These are phyloP conservation scores for Cichladusa arquata DNA, from an alignment of 2,113 vertebrate species.

Conservation along the genomic window DNA sequence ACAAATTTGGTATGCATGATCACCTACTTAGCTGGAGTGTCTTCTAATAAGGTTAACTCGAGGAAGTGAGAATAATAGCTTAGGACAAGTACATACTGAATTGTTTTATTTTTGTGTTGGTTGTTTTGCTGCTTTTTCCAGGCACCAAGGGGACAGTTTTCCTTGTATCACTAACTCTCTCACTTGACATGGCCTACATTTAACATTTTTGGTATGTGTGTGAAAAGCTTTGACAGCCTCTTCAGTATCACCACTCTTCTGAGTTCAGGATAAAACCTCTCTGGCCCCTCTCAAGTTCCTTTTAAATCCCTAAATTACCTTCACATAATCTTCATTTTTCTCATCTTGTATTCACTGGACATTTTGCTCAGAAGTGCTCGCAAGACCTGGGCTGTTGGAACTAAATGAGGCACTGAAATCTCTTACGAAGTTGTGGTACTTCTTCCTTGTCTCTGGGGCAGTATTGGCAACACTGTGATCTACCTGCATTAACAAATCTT, in stretches of 20 bases:
- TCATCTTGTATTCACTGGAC: background rate
- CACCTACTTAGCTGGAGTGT: slow-evolving; percentile 18
- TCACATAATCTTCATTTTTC: slow-evolving; percentile 22
- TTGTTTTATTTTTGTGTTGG: background rate
- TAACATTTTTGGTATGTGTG: background rate
- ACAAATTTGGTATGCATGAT: slow-evolving; percentile 37
- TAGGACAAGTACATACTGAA: slow-evolving; percentile 3
- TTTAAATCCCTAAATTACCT: slow-evolving; percentile 55
- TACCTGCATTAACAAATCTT: background rate
- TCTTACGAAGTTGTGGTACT: background rate
- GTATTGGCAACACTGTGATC: background rate
- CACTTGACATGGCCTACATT: background rate
- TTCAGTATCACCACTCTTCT: slow-evolving; percentile 23
- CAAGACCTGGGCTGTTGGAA: background rate
- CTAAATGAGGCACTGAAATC: background rate
- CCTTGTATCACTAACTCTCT: background rate
- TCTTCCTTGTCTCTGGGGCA: background rate
- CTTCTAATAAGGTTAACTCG: slow-evolving; percentile 26
- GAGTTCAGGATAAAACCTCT: slow-evolving; percentile 36
- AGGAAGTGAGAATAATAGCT: slow-evolving; percentile 29
- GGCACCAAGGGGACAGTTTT: background rate
- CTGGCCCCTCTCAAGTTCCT: slow-evolving; percentile 30
- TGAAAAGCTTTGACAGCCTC: slow-evolving; percentile 43
- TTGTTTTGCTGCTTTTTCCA: background rate
- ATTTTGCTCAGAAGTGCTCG: background rate